phyloP scores from a whole-genome alignment of 2,113 vertebrate genomes.

The Cyprichromis sp. region DNA sequence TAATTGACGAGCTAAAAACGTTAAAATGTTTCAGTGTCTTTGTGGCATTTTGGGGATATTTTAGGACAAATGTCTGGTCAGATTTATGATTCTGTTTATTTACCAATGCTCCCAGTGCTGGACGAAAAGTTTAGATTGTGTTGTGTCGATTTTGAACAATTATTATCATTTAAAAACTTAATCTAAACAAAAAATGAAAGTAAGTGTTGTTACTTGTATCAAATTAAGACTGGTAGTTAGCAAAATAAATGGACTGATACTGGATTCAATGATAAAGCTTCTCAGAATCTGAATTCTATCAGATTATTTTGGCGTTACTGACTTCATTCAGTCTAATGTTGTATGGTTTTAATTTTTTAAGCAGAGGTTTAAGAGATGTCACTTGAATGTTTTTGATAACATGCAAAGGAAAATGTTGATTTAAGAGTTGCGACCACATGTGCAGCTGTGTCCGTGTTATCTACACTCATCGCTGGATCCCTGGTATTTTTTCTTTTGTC shows the following conservation, averaged over 20 bases:
- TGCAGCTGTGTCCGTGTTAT: not conserved
- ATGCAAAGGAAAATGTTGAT: not conserved
- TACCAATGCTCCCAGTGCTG: not conserved
- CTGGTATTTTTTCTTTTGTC: not conserved
- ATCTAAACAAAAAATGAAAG: not conserved
- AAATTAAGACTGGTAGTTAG: not conserved
- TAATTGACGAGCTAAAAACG: not conserved
- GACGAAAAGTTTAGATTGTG: not conserved
- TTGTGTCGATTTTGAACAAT: not conserved
- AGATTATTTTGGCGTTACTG: not conserved
- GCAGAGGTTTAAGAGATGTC: not conserved
- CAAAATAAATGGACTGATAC: not conserved
- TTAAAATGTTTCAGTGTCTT: not conserved
- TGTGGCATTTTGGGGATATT: not conserved
- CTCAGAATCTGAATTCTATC: not conserved
- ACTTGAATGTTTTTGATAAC: not conserved
- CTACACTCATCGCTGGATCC: not conserved
- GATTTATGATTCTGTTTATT: not conserved
- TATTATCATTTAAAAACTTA: not conserved
- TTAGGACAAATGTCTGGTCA: not conserved
- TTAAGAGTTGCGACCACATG: not conserved
- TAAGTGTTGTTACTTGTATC: not conserved
- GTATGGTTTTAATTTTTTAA: not conserved
- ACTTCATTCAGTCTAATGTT: not conserved
- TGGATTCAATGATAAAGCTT: not conserved